Evolutionary conservation across 2,113 vertebrate genomes (phyloP).

Genomic region (Mormyrus iriodes): DNA sequence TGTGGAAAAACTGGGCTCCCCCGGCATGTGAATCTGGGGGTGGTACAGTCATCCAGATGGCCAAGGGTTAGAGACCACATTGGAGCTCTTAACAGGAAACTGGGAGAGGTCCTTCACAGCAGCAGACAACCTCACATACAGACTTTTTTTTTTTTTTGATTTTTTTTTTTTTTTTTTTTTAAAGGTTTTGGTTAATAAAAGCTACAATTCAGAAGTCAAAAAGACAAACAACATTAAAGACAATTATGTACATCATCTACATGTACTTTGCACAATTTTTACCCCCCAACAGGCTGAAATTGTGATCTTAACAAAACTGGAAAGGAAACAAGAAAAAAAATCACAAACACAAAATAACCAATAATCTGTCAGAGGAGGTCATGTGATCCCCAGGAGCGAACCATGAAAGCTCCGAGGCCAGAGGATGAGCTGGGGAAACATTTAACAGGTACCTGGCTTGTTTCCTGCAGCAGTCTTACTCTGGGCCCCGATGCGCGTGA

Average conservation of each 20-base stretch:
- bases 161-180: constrained; percentile 40
- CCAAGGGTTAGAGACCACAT: neutral
- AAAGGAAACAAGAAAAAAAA: constrained; percentile 29
- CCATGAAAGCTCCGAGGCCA: neutral
- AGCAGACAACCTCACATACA: neutral
- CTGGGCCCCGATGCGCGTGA: neutral
- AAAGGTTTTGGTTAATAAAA: constrained; percentile 20
- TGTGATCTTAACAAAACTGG: constrained; percentile 41
- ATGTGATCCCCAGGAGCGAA: neutral
- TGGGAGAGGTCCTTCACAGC: neutral
- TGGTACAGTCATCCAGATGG: neutral
- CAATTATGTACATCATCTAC: constrained; percentile 63
- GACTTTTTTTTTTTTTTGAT: constrained; percentile 40
- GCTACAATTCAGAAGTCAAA: constrained; percentile 52
- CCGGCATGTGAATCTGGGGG: neutral
- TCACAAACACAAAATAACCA: constrained; percentile 9
- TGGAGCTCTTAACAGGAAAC: neutral
- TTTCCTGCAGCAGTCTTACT: neutral
- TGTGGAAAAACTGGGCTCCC: no score
- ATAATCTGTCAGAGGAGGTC: neutral
- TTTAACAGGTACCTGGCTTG: neutral
- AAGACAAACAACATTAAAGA: constrained; percentile 55
- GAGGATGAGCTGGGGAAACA: neutral
- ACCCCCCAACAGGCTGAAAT: constrained; percentile 29
- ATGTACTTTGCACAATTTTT: constrained; percentile 54